phyloP scores from a whole-genome alignment of 2,113 vertebrate species.

The Mesembrinibis cayennensis region DNA sequence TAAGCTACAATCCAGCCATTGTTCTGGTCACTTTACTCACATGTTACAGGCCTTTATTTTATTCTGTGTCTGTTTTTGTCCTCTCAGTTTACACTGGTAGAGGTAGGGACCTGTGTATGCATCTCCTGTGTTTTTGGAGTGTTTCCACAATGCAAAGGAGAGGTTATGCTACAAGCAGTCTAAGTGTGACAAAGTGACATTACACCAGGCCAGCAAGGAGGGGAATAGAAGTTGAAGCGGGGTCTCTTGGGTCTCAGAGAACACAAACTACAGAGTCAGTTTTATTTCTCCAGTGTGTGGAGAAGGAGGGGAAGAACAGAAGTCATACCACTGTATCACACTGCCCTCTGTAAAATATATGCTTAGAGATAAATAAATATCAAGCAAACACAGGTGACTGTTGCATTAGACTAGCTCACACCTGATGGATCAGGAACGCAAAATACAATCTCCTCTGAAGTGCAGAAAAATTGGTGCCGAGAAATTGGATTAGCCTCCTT shows the following conservation, averaged over 20 bases:
- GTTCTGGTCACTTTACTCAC: slow-evolving; percentile 60
- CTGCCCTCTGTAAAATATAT: neutral
- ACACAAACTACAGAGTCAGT: neutral
- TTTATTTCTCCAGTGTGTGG: neutral
- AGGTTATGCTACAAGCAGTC: neutral
- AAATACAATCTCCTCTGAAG: slow-evolving; percentile 6
- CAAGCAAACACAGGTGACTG: neutral
- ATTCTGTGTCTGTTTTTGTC: slow-evolving; percentile 41
- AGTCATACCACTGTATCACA: neutral
- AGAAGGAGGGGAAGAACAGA: neutral
- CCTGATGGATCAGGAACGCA: neutral
- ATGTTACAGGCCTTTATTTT: slow-evolving; percentile 45
- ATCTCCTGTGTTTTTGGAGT: slow-evolving; percentile 6
- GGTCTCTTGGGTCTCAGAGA: neutral
- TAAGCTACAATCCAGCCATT: slow-evolving; percentile 43
- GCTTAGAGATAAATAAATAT: neutral
- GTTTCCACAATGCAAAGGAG: slow-evolving; percentile 9
- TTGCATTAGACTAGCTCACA: neutral
- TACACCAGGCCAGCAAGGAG: neutral
- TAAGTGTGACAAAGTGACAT: slow-evolving; percentile 23
- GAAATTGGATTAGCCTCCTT: slow-evolving; percentile 45
- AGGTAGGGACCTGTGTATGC: neutral
- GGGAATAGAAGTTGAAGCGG: neutral
- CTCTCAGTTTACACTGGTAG: slow-evolving; percentile 44
- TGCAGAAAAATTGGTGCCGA: slow-evolving; percentile 14